Percentiles rank a stretch among this genome's conserved stretches.
Evolutionary conservation across 1,140 invertebrate species (phyloP).

Genomic region (Diorhabda carinulata): DNA sequence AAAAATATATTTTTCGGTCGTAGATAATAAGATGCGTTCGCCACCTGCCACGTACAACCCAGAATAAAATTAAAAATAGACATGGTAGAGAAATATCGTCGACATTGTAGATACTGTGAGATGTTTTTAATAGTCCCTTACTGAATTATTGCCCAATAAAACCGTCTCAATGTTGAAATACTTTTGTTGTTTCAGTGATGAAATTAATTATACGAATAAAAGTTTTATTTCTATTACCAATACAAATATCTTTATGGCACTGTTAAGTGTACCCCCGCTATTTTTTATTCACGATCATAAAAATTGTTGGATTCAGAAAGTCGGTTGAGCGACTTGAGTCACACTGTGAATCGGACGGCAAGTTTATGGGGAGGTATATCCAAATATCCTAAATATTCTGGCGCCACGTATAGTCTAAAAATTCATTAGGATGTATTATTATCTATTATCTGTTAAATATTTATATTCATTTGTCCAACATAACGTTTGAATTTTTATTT

Average conservation of each 20-base stretch:
- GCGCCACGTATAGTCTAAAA: background rate
- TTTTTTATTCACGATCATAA: slow-evolving; percentile 13
- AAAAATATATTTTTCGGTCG: too few species aligned
- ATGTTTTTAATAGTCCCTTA: slow-evolving; percentile 21
- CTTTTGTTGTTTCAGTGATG: slow-evolving; percentile 25
- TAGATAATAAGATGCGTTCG: slow-evolving; percentile 6
- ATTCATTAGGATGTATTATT: too few species aligned
- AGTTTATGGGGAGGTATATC: background rate
- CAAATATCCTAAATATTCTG: background rate
- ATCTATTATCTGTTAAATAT: too few species aligned
- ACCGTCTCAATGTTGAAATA: slow-evolving; percentile 23
- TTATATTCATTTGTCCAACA: too few species aligned
- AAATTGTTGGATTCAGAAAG: background rate
- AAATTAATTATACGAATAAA: slow-evolving; percentile 25
- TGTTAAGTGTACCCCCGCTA: slow-evolving; percentile 7
- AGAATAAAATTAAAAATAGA: slow-evolving; percentile 27
- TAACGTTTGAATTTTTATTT: too few species aligned
- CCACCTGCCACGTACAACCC: slow-evolving; percentile 24
- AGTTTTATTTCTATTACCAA: slow-evolving; percentile 21
- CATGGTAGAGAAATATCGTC: slow-evolving; percentile 7
- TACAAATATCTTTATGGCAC: slow-evolving; percentile 11
- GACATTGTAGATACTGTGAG: slow-evolving; percentile 12
- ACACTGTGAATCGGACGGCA: background rate
- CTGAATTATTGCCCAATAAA: slow-evolving; percentile 26
- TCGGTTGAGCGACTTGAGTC: background rate